Evolutionary conservation across 2,888 invertebrate genomes (phyloP).

Genomic region (Thereva nobilitata): DNA sequence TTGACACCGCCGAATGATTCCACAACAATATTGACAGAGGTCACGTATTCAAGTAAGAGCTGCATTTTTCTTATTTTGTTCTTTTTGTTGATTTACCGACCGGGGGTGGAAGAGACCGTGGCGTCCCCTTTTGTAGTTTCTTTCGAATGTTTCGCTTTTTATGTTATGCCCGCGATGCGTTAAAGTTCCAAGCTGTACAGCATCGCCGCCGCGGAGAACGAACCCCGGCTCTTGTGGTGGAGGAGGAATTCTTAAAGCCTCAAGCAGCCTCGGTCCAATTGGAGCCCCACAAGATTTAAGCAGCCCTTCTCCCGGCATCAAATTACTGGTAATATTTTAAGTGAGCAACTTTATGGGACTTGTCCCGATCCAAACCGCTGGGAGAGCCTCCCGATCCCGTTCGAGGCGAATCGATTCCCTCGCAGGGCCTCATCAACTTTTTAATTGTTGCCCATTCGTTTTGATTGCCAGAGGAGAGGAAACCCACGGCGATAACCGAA

Average conservation of each 20-base stretch:
- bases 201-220: too few relatives aligned
- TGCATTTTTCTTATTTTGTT: constrained; percentile 37
- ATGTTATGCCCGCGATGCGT: neutral
- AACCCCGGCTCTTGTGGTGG: too few relatives aligned
- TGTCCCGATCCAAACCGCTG: too few relatives aligned
- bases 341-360: too few relatives aligned
- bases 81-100: constrained; percentile 11
- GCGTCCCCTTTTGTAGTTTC: constrained; percentile 23
- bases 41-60: constrained; percentile 40
- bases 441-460: constrained; percentile 32
- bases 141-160: constrained; percentile 14
- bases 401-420: constrained; percentile 24
- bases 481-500: constrained; percentile 20
- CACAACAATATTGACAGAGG: constrained; percentile 41
- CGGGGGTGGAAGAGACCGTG: neutral
- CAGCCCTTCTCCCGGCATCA: too few relatives aligned
- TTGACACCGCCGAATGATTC: constrained; percentile 36
- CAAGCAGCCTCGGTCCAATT: too few relatives aligned
- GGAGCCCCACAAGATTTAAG: too few relatives aligned
- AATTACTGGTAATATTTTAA: too few relatives aligned
- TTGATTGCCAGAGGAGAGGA: constrained; percentile 20
- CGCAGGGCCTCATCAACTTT: constrained; percentile 21
- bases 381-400: constrained; percentile 5
- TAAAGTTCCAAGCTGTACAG: too few relatives aligned
- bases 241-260: too few relatives aligned